Base-by-base conservation (phyloP, 2,113 vertebrate species). In the Haliaeetus leucogaster region DNA sequence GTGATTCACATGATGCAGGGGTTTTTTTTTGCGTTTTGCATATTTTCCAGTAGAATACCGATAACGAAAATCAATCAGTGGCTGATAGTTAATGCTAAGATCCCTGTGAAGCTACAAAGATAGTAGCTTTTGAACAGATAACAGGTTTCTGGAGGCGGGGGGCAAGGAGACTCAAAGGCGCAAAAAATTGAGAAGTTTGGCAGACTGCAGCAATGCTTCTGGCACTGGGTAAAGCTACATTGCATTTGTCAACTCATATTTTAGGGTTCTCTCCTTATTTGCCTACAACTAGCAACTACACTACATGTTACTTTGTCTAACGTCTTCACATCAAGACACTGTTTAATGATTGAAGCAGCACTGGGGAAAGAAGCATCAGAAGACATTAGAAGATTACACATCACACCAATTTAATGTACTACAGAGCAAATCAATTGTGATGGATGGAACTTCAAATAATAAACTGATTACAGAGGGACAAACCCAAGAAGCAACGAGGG, bases 391-490 rank as follows among this genome's bases (percentile, higher is more conserved):
- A 87, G 34, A 82, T 86, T 66, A 40, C 36, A 47, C 34, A 68
- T 97, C 78, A 80, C n/a, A 65, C 22, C 66, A 77, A 86, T 88
- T 86, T 76, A 90, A 71, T 79, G 67, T 65, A 65, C 95, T 91
- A 70, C 40, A 82, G 62, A 48, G 67, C 82, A 97, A 95, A 97
- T 96, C 42, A 82, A n/a, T 82, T 92, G 53, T 65, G 66, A 96
- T 74, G 89, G 76, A 91, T 81, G 59, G n/a, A 94, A 86, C 68
- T 79, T 95, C 45, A 84, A 82, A 83, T 74, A 93, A 78, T 93
- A 94, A 95, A 88, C 48, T 89, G 87, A 94, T 96, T 85, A 93
- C 50, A 58, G 32, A 94, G 66, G 68, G 81, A 74, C 50, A 82
- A 94, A 95, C 62, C 68, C 62, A 82, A 96, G 70, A 76, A 45